Evolutionary conservation across 2,113 vertebrate species (phyloP), one percentile per base, ranked within the genome.

Genomic region (Gnathonemus echidnorhynchus): DNA sequence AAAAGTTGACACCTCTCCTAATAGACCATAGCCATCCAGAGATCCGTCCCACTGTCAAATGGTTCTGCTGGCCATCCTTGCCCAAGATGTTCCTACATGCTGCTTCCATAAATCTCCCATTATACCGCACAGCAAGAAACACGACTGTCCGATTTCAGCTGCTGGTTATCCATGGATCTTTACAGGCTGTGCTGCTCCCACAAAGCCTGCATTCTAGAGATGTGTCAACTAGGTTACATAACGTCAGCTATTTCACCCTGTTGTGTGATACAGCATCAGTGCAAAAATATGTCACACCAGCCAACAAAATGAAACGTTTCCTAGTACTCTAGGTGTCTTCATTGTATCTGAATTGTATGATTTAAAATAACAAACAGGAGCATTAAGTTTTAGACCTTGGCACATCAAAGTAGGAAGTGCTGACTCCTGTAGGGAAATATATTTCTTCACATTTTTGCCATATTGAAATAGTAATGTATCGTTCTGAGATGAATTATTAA

Each of bases 401-500:
- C 24, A 52, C 5, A 56, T 49, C 45, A 49, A 21, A 89, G 21
- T 35, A 62, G 15, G 90, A 48, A 58, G 48, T 24, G 58, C 80
- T 86, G 39, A 88, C 48, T 53, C 45, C 24, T 24, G 49, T 35
- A 42, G 31, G 19, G 46, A 50, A 56, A 88, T 53, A 86, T n/a
- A 31, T 70, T 66, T 56, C 17, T 10, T 21, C 58, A 84, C 66
- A 58, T 83, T 89, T 88, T 46, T 85, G 58, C 62, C 86, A 88
- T 52, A 86, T 92, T 89, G 90, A 88, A 89, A 88, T 91, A 56
- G 52, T 80, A 84, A 52, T 88, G 70, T 42, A 89, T 89, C 42
- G 56, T 77, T 87, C 62, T 66, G 50, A 70, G 58, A 83, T 91
- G 58, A 88, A 88, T 92, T 90, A 88, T 91, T 90, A 88, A 91